Base-by-base conservation (phyloP, 2,888 invertebrate genomes). In the Ecdyonurus torrentis region DNA sequence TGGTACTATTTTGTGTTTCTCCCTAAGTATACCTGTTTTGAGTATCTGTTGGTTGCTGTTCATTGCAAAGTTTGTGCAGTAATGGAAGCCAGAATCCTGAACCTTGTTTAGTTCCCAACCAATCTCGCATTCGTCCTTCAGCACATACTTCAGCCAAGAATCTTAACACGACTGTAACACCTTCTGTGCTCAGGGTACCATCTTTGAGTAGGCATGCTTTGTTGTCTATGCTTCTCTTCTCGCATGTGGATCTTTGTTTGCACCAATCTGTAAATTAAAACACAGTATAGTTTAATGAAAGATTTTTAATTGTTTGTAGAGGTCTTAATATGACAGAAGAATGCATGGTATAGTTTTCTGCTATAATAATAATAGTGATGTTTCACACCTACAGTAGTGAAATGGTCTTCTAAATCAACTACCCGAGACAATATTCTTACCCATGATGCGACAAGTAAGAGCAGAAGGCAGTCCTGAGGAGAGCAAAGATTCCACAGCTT, bases 21-120 rank as follows among this genome's bases (percentile, higher is more conserved):
- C n/a, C n/a, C n/a, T n/a, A n/a, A 7, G n/a, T n/a, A 55, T 20
- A 55, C 55, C 19, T 20, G 55, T 20, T n/a, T n/a, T 55, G n/a
- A n/a, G 7, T 55, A n/a, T 22, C 22, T 22, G 5, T 5, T 5
- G 55, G 55, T 20, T 55, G 55, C 20, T 22, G 55, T 20, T 55
- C 55, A 70, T 82, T 82, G 72, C 89, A 89, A 25, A 90, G 79
- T 72, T 90, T 78, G 64, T 84, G 82, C 10, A 94, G 78, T 65
- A 94, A 76, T 2, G 90, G 88, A 59, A 85, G 80, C 93, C 93
- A 94, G 76, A 93, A 94, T n/a, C 82, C 79, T 1, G 86, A 83
- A 5, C 91, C 92, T 67, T 88, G 84, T 60, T 79, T 75, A 0
- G 83, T 83, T 18, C 93, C 93, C 59, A 94, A 80, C 93, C 93